Evolutionary conservation across 2,113 vertebrate genomes (phyloP).

Genomic region (Taurulus bubalis): DNA sequence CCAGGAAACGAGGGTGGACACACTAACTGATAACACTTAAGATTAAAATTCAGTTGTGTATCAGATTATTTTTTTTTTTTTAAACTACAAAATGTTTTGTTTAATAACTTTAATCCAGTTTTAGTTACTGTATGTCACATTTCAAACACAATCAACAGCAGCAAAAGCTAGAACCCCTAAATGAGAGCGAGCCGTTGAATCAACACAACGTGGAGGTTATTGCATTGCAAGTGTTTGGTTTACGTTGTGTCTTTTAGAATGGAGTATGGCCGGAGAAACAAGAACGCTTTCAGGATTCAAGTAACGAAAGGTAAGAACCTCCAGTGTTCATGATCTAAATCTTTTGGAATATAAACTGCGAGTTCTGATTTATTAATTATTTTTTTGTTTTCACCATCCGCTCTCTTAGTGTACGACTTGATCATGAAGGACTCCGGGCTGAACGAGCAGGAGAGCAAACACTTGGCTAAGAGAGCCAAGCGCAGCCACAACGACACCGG

Average conservation of each 20-base stretch:
- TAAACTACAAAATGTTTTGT: too few relatives aligned
- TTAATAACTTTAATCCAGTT: too few relatives aligned
- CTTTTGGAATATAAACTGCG: not conserved
- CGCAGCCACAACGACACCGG: slow-evolving; percentile 78
- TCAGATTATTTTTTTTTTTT: too few relatives aligned
- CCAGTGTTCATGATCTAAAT: not conserved
- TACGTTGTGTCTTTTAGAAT: slow-evolving; percentile 81
- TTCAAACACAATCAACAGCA: not conserved
- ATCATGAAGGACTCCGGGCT: slow-evolving; percentile 86
- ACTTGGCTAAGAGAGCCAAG: slow-evolving; percentile 89
- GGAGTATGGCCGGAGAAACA: slow-evolving; percentile 95
- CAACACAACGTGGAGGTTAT: too few relatives aligned
- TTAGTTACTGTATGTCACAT: too few relatives aligned
- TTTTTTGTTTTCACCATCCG: not conserved
- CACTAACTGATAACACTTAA: too few relatives aligned
- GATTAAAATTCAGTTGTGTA: too few relatives aligned
- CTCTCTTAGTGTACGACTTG: slow-evolving; percentile 84
- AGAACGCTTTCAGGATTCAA: slow-evolving; percentile 94
- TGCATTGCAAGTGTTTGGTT: too few relatives aligned
- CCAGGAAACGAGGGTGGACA: too few relatives aligned
- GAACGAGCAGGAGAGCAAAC: slow-evolving; percentile 84
- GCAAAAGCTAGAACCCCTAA: not conserved
- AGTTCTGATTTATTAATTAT: not conserved
- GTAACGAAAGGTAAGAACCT: slow-evolving; percentile 90
- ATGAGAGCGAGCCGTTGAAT: not conserved